Evolutionary conservation across 2,113 vertebrate species (phyloP), one percentile per base, ranked within the genome.

Genomic region (Scomber colias): DNA sequence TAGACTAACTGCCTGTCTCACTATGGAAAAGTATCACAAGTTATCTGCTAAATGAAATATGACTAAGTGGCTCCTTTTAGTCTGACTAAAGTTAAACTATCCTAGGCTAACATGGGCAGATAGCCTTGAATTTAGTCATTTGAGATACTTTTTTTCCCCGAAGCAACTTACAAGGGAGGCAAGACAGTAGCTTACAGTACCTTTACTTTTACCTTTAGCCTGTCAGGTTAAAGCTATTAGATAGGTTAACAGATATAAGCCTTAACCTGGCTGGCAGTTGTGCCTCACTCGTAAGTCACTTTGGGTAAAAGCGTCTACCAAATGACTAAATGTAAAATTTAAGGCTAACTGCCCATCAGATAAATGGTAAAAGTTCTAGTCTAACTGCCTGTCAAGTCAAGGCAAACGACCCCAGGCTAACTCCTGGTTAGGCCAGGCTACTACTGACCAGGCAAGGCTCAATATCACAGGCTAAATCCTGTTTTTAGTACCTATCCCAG

Each of bases 381-480:
- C 19, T 54, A 53, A 9, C 19, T 27, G 16, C 15, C 46, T 46
- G 62, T 16, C n/a, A 46, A 6, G 21, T n/a, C 14, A 50, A 67
- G 65, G 3, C 17, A 24, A 16, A 24, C 31, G 21, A 46, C 55
- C n/a, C 15, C 13, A 70, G 48, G 1, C 31, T 45, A 70, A 71
- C 11, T 78, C 31, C 50, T 56, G 10, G 40, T 56, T 40, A 62
- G 31, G 19, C 40, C 12, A 55, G 30, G 14, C n/a, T 56, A 44
- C 49, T 11, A 30, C 35, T 51, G 53, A 68, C 35, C 15, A 60
- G 54, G 13, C 61, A 27, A 61, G 11, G 61, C 53, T 17, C 53
- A 50, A 12, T 21, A 66, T 62, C 27, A 19, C 31, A 64, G 31
- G 13, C 30, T 60, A 75, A 49, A n/a, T 24, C 27, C 31, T 77